Evolutionary conservation across 1,140 invertebrate genomes (phyloP), one percentile per base, ranked within the genome.

Genomic region (Brachionus rubens): DNA sequence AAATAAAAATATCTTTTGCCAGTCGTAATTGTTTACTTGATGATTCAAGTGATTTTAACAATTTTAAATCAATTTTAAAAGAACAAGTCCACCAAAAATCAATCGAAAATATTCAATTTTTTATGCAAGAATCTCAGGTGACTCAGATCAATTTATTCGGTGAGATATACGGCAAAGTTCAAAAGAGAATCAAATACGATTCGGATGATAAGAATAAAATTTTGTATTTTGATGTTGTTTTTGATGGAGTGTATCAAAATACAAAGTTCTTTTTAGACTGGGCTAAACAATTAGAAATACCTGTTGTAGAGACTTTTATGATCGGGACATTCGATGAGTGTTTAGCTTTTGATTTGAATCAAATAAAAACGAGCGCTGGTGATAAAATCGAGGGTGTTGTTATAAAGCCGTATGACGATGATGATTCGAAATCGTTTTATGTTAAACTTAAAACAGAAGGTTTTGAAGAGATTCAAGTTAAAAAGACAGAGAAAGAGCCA

Each of bases 131-230:
- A 24, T 65, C 59, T 26, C 21, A 14, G 21, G 5, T 65, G 3
- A 19, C 41, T 3, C 12, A 16, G 7, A 43, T 65, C 6, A 65
- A 65, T 65, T 43, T 65, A 10, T 65, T 43, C 9, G 59, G 59
- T 24, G 59, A 65, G 43, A 65, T 65, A 19, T 65, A 40, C 24
- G 59, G 59, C 12, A 65, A 65, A 14, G 59, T 65, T 24, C 59
- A 65, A 26, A 65, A 65, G 24, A 41, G 59, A 65, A 65, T 65
- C 4, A 65, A 65, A 43, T 65, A 65, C 16, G 40, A 65, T 36
- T 41, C 12, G 21, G 40, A 65, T 46, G 24, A 26, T 30, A 43
- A 43, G 41, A 65, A 65, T 16, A 43, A 65, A 65, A 43, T 65
- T 9, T 1, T 65, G 2, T 65, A 24, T 65, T 65, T 65, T 65